Evolutionary conservation across 2,113 vertebrate species (phyloP).

Genomic region (Pollimyrus isidori): DNA sequence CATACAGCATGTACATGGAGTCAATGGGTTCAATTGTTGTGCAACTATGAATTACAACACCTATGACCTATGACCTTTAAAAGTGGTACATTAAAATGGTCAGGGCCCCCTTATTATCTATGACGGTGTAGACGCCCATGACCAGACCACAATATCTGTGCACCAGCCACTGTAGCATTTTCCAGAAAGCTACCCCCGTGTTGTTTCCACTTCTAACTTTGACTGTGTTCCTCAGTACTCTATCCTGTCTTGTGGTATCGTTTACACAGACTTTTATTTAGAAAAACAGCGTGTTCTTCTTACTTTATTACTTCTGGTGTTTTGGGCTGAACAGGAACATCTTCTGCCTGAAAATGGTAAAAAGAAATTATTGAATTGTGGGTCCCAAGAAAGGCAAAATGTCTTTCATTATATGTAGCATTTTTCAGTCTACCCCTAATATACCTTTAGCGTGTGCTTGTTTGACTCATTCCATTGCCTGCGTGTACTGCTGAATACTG

Average conservation of each 20-base stretch:
- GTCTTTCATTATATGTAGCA: neutral
- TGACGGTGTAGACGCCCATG: too few relatives aligned
- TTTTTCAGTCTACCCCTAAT: neutral
- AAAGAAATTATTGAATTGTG: constrained; percentile 17
- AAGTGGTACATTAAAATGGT: neutral
- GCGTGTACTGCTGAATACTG: neutral
- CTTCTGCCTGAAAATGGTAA: constrained; percentile 45
- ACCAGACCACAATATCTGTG: neutral
- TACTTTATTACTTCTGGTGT: constrained; percentile 83
- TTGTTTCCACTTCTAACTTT: neutral
- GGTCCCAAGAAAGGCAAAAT: neutral
- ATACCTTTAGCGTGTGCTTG: neutral
- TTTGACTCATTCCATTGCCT: neutral
- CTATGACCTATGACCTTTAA: neutral
- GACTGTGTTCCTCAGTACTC: neutral
- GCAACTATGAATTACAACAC: too few relatives aligned
- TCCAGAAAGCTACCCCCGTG: neutral
- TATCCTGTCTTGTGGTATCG: neutral
- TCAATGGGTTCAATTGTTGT: too few relatives aligned
- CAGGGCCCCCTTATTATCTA: too few relatives aligned
- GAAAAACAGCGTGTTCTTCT: constrained; percentile 11
- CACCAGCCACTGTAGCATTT: neutral
- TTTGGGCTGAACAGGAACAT: constrained; percentile 66
- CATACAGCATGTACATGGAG: neutral
- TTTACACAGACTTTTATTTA: neutral